These are phyloP conservation scores for Neoitamus cyanurus DNA, from an alignment of 2,888 invertebrate genomes.

Conservation along the genomic window DNA sequence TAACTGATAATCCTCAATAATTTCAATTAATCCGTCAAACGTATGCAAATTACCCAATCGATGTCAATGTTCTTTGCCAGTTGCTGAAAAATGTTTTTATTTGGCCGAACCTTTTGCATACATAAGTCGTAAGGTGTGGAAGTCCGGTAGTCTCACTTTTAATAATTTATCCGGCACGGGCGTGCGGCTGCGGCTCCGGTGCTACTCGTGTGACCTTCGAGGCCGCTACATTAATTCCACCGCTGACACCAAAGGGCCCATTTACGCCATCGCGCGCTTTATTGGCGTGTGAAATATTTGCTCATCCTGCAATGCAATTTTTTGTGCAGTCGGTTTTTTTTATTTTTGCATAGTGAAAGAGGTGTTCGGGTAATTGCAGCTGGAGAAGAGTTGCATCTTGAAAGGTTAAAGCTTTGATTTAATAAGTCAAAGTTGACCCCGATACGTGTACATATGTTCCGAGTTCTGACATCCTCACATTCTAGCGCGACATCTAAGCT, in stretches of 20 bases:
- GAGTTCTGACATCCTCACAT: conserved; percentile 36
- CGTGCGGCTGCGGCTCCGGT: neutral
- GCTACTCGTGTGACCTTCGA: neutral
- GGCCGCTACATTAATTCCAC: neutral
- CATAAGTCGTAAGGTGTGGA: neutral
- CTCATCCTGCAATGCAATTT: neutral
- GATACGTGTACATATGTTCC: neutral
- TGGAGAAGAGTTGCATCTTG: neutral
- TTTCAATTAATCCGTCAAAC: conserved; percentile 14
- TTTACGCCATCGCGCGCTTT: neutral
- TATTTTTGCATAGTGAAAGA: neutral
- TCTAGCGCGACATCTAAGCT: neutral
- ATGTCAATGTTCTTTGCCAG: conserved; percentile 22
- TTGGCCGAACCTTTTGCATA: neutral
- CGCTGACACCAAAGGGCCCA: neutral
- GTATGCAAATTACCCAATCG: conserved; percentile 23
- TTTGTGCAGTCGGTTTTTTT: neutral
- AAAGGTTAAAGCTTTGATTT: neutral
- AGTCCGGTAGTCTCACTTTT: conserved; percentile 12
- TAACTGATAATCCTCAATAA: conserved; percentile 20
- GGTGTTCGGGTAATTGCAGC: neutral
- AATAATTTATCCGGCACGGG: neutral
- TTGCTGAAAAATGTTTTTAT: conserved; percentile 8
- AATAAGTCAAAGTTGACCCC: neutral
- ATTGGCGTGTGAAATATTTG: neutral